Evolutionary conservation across 1,140 invertebrate genomes (phyloP).

Genomic region (Tribolium castaneum): DNA sequence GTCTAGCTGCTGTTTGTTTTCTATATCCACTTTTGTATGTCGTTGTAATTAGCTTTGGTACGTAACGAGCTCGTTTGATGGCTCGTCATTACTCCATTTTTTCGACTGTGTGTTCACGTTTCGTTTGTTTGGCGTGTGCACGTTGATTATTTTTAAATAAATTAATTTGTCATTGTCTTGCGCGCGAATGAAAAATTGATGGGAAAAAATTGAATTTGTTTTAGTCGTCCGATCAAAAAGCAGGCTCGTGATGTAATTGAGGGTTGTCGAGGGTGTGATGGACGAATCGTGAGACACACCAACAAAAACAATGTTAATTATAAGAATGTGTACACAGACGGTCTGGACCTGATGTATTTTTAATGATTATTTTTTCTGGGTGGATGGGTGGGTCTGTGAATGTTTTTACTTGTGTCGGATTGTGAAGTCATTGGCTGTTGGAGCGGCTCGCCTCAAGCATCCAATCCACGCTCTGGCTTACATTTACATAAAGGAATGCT

Average conservation of each 20-base stretch:
- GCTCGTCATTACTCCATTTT: constrained; percentile 19
- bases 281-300: constrained; percentile 22
- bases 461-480: neutral
- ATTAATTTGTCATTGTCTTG: constrained; percentile 27
- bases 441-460: constrained; percentile 6
- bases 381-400: constrained; percentile 30
- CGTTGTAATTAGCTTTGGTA: constrained; percentile 37
- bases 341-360: constrained; percentile 28
- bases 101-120: constrained; percentile 4
- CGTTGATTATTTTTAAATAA: constrained; percentile 20
- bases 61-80: constrained; percentile 35
- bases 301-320: constrained; percentile 31
- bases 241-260: neutral
- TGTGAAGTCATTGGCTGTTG: constrained; percentile 23
- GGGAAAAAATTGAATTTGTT: too few relatives aligned
- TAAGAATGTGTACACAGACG: constrained; percentile 9
- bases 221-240: neutral
- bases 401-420: constrained; percentile 28
- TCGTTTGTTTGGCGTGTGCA: constrained; percentile 9
- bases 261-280: constrained; percentile 7
- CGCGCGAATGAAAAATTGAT: neutral
- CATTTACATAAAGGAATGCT: constrained; percentile 24
- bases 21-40: constrained; percentile 37
- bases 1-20: constrained; percentile 48
- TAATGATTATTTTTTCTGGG: constrained; percentile 32